Evolutionary conservation across 2,888 invertebrate genomes (phyloP), one percentile per base, ranked within the genome.

Genomic region (Venustoraphidia nigricollis): DNA sequence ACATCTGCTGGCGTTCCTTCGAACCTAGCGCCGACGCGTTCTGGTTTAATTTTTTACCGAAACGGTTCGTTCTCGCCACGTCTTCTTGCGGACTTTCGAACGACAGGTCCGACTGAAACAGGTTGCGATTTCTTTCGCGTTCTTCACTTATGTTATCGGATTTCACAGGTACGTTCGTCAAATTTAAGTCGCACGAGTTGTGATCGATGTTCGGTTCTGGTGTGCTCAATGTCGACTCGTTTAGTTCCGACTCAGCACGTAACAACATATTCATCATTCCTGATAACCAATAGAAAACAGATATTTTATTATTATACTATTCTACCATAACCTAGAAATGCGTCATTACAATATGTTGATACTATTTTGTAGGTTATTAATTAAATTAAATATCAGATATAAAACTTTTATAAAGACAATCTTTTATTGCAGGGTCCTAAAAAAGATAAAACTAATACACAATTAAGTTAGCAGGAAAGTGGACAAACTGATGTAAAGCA

Each of bases 1-100:
- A 69, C 62, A 67, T 56, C 57, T 75, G 76, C 4, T 73, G 59
- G 3, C 75, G 68, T 62, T 77, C 74, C 44, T 66, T 68, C 11
- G 73, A 71, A 0, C 71, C 73, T 10, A 43, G 10, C 10, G 36
- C 10, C 8, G 46, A 14, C n/a, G 35, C 10, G 34, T 11, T 46
- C 9, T 42, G 42, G 38, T 47, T 47, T 9, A 40, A 38, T 38
- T 47, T 47, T 27, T 47, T 47, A 37, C 43, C 45, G 38, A 45
- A 45, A 43, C 42, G 47, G 14, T 40, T 36, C 6, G 27, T 6
- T 42, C 38, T 34, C 36, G 11, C 17, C 36, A 14, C 44, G 44
- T 38, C 13, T 11, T 11, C n/a, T n/a, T 38, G 38, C 8, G 38
- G n/a, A 38, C 38, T n/a, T n/a, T 13, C n/a, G 38, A 38, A 38